Conservation (phyloP, 2,888 invertebrate species). For the Drosophila lutescens region DNA sequence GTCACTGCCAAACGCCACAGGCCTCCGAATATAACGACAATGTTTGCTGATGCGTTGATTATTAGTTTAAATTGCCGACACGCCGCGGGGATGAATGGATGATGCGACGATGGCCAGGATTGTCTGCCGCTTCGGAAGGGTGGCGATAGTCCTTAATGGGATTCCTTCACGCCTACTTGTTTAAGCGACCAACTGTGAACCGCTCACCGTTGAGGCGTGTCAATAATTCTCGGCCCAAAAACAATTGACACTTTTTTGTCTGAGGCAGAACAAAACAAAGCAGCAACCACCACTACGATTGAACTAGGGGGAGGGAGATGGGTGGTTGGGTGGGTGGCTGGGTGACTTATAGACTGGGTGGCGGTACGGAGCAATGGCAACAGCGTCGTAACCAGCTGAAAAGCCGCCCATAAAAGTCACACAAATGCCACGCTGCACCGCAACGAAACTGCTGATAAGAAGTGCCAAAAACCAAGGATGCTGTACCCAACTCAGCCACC, state of each 20-base stretch:
- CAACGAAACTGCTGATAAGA: constrained; percentile 74
- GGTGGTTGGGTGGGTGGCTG: constrained; percentile 9
- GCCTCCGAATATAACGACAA: constrained; percentile 77
- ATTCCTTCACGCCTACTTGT: constrained; percentile 83
- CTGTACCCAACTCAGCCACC: constrained; percentile 10
- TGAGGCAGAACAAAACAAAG: constrained; percentile 60
- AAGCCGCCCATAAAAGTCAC: constrained; percentile 77
- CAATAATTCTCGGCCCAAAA: constrained; percentile 46
- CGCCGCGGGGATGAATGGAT: constrained; percentile 50
- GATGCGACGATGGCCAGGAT: constrained; percentile 16
- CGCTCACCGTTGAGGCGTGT: constrained; percentile 61
- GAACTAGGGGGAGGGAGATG: neutral
- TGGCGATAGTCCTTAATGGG: constrained; percentile 59
- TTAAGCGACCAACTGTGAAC: constrained; percentile 79
- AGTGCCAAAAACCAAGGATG: constrained; percentile 52
- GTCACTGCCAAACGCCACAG: constrained; percentile 56
- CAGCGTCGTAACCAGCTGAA: constrained; percentile 74
- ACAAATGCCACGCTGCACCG: constrained; percentile 77
- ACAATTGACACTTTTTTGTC: constrained; percentile 73
- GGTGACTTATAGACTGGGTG: constrained; percentile 1
- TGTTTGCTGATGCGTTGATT: constrained; percentile 83
- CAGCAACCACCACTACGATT: constrained; percentile 38
- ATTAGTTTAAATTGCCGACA: constrained; percentile 81
- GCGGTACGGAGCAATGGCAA: constrained; percentile 55
- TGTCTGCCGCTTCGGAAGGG: constrained; percentile 23